A percentile compares a stretch with the other conserved stretches of the same genome.
These are phyloP conservation scores for Zingel zingel DNA, from an alignment of 2,113 vertebrate genomes.

Conservation along the genomic window DNA sequence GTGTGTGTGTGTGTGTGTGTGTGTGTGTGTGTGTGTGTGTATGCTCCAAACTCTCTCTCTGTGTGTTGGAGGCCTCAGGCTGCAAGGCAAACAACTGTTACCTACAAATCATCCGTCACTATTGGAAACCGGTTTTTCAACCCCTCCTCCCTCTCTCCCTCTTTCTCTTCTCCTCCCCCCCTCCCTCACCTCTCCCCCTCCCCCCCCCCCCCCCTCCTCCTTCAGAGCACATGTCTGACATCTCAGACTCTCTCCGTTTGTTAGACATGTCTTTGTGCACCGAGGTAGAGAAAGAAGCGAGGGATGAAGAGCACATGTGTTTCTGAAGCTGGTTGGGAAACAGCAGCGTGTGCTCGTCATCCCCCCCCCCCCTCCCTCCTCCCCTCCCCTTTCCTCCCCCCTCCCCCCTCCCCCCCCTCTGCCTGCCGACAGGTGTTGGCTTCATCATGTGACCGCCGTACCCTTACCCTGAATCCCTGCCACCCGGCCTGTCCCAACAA, in stretches of 20 bases:
- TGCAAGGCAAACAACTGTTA: conserved; percentile 80
- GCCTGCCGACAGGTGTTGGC: conserved; percentile 85
- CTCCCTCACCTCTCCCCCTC: background rate
- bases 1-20: no score
- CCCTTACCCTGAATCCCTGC: no score
- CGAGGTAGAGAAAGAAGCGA: background rate
- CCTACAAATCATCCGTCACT: conserved; percentile 82
- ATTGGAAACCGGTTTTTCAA: conserved; percentile 81
- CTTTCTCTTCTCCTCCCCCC: conserved; percentile 1
- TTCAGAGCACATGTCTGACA: conserved; percentile 40
- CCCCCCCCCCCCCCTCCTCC: background rate
- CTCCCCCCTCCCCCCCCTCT: background rate
- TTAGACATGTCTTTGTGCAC: background rate
- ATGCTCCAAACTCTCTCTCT: background rate
- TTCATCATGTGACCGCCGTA: conserved; percentile 80
- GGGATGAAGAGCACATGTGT: conserved; percentile 32
- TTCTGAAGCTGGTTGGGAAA: conserved; percentile 25
- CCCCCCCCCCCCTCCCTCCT: no score
- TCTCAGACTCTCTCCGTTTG: background rate
- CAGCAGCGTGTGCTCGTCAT: conserved; percentile 60
- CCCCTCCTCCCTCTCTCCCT: conserved; percentile 36
- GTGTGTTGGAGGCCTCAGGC: conserved; percentile 44
- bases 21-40: no score
- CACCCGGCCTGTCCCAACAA: no score
- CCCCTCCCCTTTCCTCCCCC: conserved; percentile 5